Base-by-base conservation (phyloP, 2,113 vertebrate species). In the Seriola aureovittata region DNA sequence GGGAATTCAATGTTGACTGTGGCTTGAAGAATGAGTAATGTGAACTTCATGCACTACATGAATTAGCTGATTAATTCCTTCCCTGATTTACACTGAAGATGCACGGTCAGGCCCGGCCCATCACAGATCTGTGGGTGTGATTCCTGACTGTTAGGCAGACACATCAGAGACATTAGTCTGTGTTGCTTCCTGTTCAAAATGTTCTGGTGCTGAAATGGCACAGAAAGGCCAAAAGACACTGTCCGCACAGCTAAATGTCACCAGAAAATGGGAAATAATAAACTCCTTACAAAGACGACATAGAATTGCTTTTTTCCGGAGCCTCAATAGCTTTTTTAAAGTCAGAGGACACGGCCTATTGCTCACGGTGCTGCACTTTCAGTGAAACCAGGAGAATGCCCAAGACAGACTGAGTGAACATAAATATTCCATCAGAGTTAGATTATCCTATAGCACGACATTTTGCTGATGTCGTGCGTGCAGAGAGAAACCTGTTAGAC, bases 121-220 rank as follows among this genome's bases (percentile, higher is more conserved):
- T 78, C 46, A 50, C n/a, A 34, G 46, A 81, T 25, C 75, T 69
- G 46, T 17, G 19, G 19, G 14, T 62, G 14, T 44, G 42, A 80
- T 44, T 66, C 3, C 17, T 0, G 0, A 2, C 17, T 65, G 34
- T 58, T 55, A 23, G 10, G 7, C 57, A 46, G 29, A 60, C 25
- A 62, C 50, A 42, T 74, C 5, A 0, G 11, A 29, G 5, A 60
- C 29, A 64, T 54, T 17, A 69, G 38, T 76, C 52, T 65, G 59
- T 36, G 14, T 71, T 36, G 19, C 54, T 42, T 79, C 62, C 50
- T 62, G 19, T 14, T 62, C 8, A 38, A 42, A 60, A 75, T 59
- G 42, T 54, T 58, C 8, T 46, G 4, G 3, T 44, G 12, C 7
- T 63, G n/a, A 74, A 66, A 46, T n/a, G 21, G 0, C 16, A 29